A percentile compares a stretch with the other conserved stretches of the same genome.
phyloP scores from a whole-genome alignment of 2,888 invertebrate genomes.

The Hyles lineata region DNA sequence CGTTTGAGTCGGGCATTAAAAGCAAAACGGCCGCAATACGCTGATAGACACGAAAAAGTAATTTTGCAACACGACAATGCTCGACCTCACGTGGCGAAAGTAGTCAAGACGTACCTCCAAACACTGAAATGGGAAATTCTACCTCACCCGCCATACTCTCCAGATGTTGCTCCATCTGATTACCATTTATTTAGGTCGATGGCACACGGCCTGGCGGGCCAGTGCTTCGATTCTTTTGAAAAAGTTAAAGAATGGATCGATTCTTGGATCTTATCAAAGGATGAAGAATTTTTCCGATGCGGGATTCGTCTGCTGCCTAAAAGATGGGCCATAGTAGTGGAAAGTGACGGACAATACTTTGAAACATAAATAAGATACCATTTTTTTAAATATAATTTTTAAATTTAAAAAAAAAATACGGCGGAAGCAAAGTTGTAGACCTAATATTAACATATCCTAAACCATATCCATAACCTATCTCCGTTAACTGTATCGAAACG shows the following conservation, averaged over 20 bases:
- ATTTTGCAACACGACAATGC: constrained; percentile 28
- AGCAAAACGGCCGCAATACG: constrained; percentile 31
- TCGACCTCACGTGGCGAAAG: neutral
- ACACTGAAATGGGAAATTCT: neutral
- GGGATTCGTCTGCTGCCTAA: neutral
- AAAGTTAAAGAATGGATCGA: neutral
- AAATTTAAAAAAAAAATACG: too few relatives aligned
- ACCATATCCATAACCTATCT: too few relatives aligned
- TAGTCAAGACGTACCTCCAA: neutral
- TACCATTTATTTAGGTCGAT: constrained; percentile 7
- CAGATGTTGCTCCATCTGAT: neutral
- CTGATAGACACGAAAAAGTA: constrained; percentile 30
- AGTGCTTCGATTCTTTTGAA: too few relatives aligned
- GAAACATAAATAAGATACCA: neutral
- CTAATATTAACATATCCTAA: too few relatives aligned
- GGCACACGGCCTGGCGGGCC: too few relatives aligned
- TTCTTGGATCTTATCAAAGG: neutral
- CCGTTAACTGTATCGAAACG: too few relatives aligned
- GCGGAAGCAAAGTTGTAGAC: too few relatives aligned
- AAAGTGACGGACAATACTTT: neutral
- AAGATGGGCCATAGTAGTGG: neutral
- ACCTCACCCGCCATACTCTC: constrained; percentile 6
- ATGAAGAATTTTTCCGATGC: neutral
- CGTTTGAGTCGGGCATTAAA: too few relatives aligned
- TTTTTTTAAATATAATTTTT: too few relatives aligned